phyloP scores from a whole-genome alignment of 1,140 invertebrate species.

The Pogonomyrmex barbatus region DNA sequence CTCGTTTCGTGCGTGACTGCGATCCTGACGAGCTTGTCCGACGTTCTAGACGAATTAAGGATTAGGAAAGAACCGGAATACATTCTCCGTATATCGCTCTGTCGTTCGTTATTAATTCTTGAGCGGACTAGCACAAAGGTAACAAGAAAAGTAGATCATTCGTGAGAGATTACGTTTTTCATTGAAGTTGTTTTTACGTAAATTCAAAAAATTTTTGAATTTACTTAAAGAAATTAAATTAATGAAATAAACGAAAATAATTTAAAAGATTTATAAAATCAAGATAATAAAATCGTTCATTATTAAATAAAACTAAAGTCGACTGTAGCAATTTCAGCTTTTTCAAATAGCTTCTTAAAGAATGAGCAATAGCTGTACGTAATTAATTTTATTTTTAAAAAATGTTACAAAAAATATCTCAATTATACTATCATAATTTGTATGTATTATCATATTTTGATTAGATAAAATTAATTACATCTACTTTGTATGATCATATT shows the following conservation, averaged over 20 bases:
- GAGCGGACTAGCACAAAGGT: not conserved
- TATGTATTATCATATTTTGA: too few relatives aligned
- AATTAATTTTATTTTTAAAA: too few relatives aligned
- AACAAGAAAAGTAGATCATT: not conserved
- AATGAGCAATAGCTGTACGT: too few relatives aligned
- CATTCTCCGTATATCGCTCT: not conserved
- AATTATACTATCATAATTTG: too few relatives aligned
- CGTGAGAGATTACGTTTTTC: not conserved
- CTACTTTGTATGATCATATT: too few relatives aligned
- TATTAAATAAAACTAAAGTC: too few relatives aligned
- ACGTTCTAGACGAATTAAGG: not conserved
- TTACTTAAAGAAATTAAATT: not conserved
- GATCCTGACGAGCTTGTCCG: slow-evolving; percentile 38
- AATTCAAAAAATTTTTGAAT: not conserved
- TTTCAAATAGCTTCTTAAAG: too few relatives aligned
- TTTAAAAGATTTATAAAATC: too few relatives aligned
- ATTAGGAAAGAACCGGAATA: slow-evolving; percentile 42
- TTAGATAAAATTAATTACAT: too few relatives aligned
- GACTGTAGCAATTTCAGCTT: too few relatives aligned
- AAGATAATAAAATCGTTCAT: too few relatives aligned
- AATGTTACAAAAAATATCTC: too few relatives aligned
- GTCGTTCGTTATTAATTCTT: slow-evolving; percentile 8
- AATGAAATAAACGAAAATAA: not conserved
- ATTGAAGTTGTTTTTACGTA: not conserved
- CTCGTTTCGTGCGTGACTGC: slow-evolving; percentile 70